Evolutionary conservation across 2,888 invertebrate genomes (phyloP), one percentile per base, ranked within the genome.

Genomic region (Geotrupes spiniger): DNA sequence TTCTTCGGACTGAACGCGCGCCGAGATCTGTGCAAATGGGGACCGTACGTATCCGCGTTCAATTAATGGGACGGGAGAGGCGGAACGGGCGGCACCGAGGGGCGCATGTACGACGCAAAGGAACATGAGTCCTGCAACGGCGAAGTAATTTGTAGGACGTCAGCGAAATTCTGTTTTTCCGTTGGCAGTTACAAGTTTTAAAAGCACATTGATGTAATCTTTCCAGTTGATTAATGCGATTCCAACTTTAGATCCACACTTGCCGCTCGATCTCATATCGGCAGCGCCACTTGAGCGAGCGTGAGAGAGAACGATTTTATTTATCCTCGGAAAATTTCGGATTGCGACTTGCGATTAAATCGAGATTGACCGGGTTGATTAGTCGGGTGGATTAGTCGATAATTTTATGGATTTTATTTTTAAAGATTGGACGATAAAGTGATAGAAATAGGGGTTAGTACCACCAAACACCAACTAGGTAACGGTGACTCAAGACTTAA

Each of bases 161-260:
- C 57, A 56, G 56, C 57, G 54, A 49, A 56, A 58, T 58, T 58
- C 56, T 58, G 57, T 58, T 58, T 58, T 56, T 56, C 57, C 57
- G 51, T 51, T 52, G 52, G 49, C 55, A 53, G 51, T 49, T 51
- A 56, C 55, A 57, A 57, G 55, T 59, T 59, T 59, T 59, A 59
- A 59, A 59, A 59, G 59, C 59, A 56, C 59, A 59, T 59, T 49
- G 59, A 59, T 59, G 59, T 59, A 57, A 59, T 59, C 59, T 59
- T 54, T 54, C 52, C 53, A 57, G 53, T 57, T 57, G 59, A 59
- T 59, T 56, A 56, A 56, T 59, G 56, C 59, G 56, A 59, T 57
- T 53, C 49, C 57, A 49, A 56, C 51, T 59, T 57, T 52, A 54
- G 56, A 59, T 59, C 51, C 49, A 44, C 46, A 46, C 27, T 42